Evolutionary conservation across 2,113 vertebrate species (phyloP), one percentile per base, ranked within the genome.

Genomic region (Perccottus glenii): DNA sequence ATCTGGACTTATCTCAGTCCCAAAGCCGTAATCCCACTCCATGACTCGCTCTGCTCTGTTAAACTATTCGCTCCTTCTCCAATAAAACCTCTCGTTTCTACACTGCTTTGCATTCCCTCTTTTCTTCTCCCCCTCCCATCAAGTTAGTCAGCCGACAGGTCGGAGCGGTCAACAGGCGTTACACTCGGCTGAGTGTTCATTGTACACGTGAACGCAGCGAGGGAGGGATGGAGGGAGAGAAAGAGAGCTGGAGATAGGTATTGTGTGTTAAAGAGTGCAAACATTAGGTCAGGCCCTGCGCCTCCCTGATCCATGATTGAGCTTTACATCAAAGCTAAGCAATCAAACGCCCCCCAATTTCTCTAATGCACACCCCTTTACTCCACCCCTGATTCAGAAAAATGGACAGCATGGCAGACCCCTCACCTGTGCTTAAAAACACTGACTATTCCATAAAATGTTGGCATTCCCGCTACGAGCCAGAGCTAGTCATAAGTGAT

Each of bases 241-340:
- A 82, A 73, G 81, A 80, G 67, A 56, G 74, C 80, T 86, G 70
- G 89, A 89, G 87, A 85, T 72, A 74, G 64, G 38, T 10, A 88
- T 91, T 90, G 87, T 88, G 75, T 14, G 67, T 76, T 87, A 87
- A 84, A 86, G 83, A 78, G 90, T 80, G 91, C 87, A 95, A 95
- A 95, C 82, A 95, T 87, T 72, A 75, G 84, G 73, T 75, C 75
- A 33, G 73, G 75, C 78, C 70, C 77, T 73, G 72, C 57, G 19
- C 84, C 83, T 85, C 85, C 82, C 77, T 11, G 72, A 85, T 82
- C 85, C 82, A 75, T 12, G 72, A 85, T 82, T 82, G 79, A 81
- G 67, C 76, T 58, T 11, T 67, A 90, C 94, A 96, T 98, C 95
- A 98, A 98, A 98, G 96, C 91, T 94, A 90, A 83, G 82, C 91